These are phyloP conservation scores for Eutrigla gurnardus DNA, from an alignment of 2,797 vertebrate species.

Conservation along the genomic window DNA sequence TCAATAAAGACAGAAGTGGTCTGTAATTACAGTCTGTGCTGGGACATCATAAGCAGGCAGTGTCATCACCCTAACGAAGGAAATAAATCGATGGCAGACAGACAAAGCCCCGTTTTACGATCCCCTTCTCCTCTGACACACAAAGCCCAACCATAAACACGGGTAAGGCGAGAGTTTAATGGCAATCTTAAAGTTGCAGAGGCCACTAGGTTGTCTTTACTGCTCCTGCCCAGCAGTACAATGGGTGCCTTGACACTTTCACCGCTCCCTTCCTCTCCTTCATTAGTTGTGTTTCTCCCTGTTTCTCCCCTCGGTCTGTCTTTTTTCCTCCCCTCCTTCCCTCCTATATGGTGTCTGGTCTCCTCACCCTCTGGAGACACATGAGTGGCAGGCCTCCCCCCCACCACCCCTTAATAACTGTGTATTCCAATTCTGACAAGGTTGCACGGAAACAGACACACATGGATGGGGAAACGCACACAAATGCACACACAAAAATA, in stretches of 20 bases:
- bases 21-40: constrained; percentile 83
- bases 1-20: constrained; percentile 84
- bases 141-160: constrained; percentile 83
- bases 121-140: constrained; percentile 77
- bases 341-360: constrained; percentile 69
- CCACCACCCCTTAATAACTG: constrained; percentile 78
- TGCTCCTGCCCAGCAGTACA: constrained; percentile 77
- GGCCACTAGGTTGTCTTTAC: constrained; percentile 83
- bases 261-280: constrained; percentile 72
- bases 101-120: constrained; percentile 84
- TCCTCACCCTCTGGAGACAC: constrained; percentile 78
- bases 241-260: constrained; percentile 76
- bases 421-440: constrained; percentile 71
- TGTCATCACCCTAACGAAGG: constrained; percentile 85
- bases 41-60: constrained; percentile 85
- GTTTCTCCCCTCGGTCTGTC: constrained; percentile 56
- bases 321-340: constrained; percentile 41
- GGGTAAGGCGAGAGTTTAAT: constrained; percentile 83
- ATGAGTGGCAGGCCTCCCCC: constrained; percentile 80
- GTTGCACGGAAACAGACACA: constrained; percentile 58
- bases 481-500: constrained; percentile 47
- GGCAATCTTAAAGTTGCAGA: constrained; percentile 84
- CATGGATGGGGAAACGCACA: constrained; percentile 26
- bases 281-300: constrained; percentile 70
- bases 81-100: constrained; percentile 85